phyloP scores from a whole-genome alignment of 2,113 vertebrate species.

The Chauna torquata region DNA sequence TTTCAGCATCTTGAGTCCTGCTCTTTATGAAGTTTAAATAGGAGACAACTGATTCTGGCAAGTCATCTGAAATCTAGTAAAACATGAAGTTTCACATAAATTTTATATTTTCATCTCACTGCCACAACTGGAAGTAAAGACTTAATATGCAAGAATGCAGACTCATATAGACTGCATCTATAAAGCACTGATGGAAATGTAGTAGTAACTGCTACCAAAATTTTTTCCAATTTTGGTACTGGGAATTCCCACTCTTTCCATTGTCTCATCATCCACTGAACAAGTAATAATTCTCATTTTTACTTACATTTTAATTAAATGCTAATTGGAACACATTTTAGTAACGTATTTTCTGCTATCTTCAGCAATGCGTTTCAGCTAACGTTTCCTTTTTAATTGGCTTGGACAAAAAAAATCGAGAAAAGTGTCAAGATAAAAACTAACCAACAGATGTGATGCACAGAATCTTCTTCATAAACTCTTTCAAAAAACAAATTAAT shows the following conservation, averaged over 20 bases:
- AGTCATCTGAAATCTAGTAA: slow-evolving; percentile 72
- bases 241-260: neutral
- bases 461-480: neutral
- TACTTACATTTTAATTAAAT: neutral
- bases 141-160: neutral
- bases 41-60: slow-evolving; percentile 83
- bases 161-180: neutral
- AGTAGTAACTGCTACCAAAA: neutral
- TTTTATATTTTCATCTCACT: neutral
- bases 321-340: neutral
- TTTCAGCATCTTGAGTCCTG: slow-evolving; percentile 78
- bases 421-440: neutral
- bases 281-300: neutral
- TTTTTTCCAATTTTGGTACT: neutral
- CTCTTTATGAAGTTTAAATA: slow-evolving; percentile 81
- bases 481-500: neutral
- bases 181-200: neutral
- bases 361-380: neutral
- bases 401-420: neutral
- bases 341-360: neutral
- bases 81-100: neutral
- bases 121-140: neutral
- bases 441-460: neutral
- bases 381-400: neutral
- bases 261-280: neutral